phyloP scores from a whole-genome alignment of 2,888 invertebrate species.

The Drosophila niveifrons region DNA sequence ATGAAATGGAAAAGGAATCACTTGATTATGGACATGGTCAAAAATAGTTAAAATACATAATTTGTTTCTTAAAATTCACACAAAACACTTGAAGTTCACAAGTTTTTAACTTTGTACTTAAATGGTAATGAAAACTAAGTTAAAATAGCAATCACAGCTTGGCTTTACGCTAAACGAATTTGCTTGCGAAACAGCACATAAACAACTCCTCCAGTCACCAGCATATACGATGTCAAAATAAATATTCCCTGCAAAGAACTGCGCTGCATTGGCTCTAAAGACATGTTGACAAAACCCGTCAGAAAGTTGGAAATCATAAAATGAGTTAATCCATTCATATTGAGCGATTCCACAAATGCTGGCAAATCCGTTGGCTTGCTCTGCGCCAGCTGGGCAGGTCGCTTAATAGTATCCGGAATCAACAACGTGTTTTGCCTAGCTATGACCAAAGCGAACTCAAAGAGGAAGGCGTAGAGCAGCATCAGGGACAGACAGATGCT shows the following conservation, averaged over 20 bases:
- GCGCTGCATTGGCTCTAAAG: conserved; percentile 88
- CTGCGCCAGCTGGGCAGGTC: not conserved
- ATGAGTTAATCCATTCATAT: conserved; percentile 93
- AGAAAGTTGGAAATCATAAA: conserved; percentile 93
- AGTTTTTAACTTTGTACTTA: not conserved
- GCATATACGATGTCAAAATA: conserved; percentile 88
- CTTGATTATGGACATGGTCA: not conserved
- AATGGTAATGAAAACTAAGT: not conserved
- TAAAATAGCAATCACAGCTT: not conserved
- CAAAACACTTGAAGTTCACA: not conserved
- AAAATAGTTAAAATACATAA: not conserved
- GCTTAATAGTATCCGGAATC: conserved; percentile 8
- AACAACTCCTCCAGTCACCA: conserved; percentile 75
- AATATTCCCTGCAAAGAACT: conserved; percentile 85
- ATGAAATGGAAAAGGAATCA: not conserved
- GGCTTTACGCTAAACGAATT: conserved; percentile 73
- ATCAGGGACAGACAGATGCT: conserved; percentile 88
- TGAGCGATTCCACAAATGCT: conserved; percentile 89
- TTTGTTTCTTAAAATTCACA: not conserved
- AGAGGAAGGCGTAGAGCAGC: conserved; percentile 88
- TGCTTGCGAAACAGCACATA: conserved; percentile 69
- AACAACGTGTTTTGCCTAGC: conserved; percentile 54
- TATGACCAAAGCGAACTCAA: conserved; percentile 64
- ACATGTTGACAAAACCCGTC: conserved; percentile 93
- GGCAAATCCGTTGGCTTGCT: conserved; percentile 28